Base-by-base conservation (phyloP, 1,140 invertebrate genomes). In the Ditylenchus dipsaci region DNA sequence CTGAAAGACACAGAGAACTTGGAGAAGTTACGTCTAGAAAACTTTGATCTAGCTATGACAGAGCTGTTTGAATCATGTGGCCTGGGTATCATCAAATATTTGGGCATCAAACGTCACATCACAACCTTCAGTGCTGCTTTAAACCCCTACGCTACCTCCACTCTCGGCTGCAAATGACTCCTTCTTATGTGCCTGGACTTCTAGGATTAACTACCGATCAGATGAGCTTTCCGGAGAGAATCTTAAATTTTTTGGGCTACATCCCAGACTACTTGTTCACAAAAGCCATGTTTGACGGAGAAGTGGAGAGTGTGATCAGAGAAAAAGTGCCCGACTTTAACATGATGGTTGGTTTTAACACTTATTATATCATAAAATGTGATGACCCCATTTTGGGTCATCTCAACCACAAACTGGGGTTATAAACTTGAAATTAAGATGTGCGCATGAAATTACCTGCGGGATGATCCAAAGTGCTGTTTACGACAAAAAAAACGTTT, bases 1-100 rank as follows among this genome's bases (percentile, higher is more conserved):
- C 27, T 59, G 11, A 61, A 59, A 9, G 58, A 45, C 42, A 60
- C 33, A 0, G 30, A 43, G 60, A 61, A 45, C 45, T 9, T 71
- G 21, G 67, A 60, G 11, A 33, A 49, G 26, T 47, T 76, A 49
- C 69, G 53, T 17, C 59, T 58, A 1, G 74, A 73, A 26, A 77
- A 73, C 21, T 76, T 72, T 58, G 74, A 76, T 38, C 21, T 76
- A 1, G 74, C 49, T 15, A 42, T 76, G 19, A 66, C 65, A 0
- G 74, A 76, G 53, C 26, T 62, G 11, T 73, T 76, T 33, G 74
- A 76, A n/a, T 21, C 63, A 21, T 76, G 74, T 58, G 74, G 67
- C 13, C 43, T 71, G 47, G 47, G 38, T 7, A 13, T 63, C 21
- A 23, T 72, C 7, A 45, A 65, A 53, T 47, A 63, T 19, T 15